phyloP scores from a whole-genome alignment of 1,140 invertebrate species.

The Sycophila sp. region DNA sequence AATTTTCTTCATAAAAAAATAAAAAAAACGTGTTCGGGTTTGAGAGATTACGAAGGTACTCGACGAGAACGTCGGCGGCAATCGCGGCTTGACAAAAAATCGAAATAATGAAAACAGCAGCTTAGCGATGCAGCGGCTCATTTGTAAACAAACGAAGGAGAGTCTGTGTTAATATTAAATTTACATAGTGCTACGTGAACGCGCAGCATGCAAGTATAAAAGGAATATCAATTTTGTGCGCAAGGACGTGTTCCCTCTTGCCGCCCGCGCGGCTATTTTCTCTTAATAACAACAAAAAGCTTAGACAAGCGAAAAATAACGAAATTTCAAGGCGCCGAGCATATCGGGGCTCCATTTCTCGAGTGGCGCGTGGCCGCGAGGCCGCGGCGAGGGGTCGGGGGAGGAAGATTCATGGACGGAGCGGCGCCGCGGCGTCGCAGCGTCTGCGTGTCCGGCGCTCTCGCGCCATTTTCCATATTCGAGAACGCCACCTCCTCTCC shows the following conservation, averaged over 20 bases:
- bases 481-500: no score
- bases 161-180: not conserved
- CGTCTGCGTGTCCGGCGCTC: constrained; percentile 21
- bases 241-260: no score
- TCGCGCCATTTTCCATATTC: constrained; percentile 32
- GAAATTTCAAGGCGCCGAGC: no score
- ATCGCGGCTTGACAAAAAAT: no score
- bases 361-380: not conserved
- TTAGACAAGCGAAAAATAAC: constrained; percentile 10
- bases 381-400: not conserved
- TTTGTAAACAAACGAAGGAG: not conserved
- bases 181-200: not conserved
- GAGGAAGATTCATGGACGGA: constrained; percentile 41
- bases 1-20: no score
- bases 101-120: not conserved
- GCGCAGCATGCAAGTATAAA: not conserved
- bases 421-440: constrained; percentile 37
- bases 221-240: not conserved
- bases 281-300: constrained; percentile 4
- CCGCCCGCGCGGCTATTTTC: no score
- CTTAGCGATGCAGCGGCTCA: not conserved
- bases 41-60: no score
- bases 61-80: no score
- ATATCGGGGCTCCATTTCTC: not conserved
- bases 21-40: no score